Evolutionary conservation across 2,888 invertebrate genomes (phyloP).

Genomic region (Eurois occulta): DNA sequence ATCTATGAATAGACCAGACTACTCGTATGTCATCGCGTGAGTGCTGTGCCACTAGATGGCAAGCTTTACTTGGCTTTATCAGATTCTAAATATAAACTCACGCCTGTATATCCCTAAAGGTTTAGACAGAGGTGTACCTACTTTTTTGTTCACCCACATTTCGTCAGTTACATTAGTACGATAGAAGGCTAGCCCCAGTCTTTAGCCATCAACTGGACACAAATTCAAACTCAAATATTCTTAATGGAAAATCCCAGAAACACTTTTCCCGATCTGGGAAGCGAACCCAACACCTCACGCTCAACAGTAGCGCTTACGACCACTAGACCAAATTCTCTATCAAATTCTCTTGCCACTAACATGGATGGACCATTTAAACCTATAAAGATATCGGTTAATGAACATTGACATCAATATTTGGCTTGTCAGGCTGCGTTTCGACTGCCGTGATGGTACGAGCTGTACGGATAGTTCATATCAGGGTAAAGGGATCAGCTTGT

Average conservation of each 20-base stretch:
- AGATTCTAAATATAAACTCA: neutral
- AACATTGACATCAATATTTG: neutral
- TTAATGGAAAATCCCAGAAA: neutral
- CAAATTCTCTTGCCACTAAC: neutral
- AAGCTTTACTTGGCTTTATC: constrained; percentile 9
- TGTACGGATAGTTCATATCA: neutral
- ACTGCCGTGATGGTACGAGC: neutral
- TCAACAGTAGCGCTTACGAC: neutral
- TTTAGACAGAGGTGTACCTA: neutral
- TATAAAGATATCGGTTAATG: neutral
- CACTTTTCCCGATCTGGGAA: neutral
- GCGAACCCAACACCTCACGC: neutral
- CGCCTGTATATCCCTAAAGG: neutral
- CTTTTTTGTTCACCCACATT: neutral
- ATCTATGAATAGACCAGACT: constrained; percentile 27
- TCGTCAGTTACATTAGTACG: neutral
- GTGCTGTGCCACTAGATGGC: constrained; percentile 6
- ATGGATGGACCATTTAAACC: neutral
- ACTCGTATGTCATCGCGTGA: constrained; percentile 13
- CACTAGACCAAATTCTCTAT: neutral
- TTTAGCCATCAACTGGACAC: neutral
- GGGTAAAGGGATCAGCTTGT: neutral
- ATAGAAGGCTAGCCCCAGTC: neutral
- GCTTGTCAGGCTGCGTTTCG: neutral
- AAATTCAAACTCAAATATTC: neutral